phyloP scores from a whole-genome alignment of 2,797 vertebrate genomes.

The Anabacerthia variegaticeps region DNA sequence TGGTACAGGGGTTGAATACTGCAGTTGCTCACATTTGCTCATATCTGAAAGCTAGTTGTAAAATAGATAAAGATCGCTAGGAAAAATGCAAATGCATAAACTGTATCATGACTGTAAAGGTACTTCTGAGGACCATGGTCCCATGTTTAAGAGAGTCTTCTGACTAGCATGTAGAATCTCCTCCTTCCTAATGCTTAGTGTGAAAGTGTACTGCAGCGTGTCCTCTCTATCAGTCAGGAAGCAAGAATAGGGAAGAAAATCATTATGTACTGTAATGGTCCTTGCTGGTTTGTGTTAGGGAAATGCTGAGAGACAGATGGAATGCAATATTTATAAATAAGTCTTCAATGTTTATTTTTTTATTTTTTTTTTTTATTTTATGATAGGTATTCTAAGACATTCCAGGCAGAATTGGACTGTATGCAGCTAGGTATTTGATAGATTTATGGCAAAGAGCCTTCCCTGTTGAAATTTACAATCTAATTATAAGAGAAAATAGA shows the following conservation, averaged over 20 bases:
- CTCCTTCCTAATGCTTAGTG: neutral
- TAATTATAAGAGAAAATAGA: constrained; percentile 35
- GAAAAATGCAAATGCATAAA: neutral
- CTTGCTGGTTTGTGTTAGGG: neutral
- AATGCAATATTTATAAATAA: neutral
- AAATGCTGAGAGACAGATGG: neutral
- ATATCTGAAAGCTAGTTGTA: neutral
- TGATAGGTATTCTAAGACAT: neutral
- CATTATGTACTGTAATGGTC: neutral
- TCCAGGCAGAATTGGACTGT: neutral
- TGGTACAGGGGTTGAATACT: neutral
- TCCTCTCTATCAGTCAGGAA: neutral
- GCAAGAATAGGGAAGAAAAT: neutral
- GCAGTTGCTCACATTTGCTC: neutral
- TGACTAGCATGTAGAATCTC: neutral
- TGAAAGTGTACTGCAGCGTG: neutral
- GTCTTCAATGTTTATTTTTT: neutral
- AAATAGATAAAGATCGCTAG: neutral
- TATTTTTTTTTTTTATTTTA: neutral
- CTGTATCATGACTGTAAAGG: neutral
- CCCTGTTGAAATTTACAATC: constrained; percentile 18
- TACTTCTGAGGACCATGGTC: neutral
- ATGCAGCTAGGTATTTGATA: neutral
- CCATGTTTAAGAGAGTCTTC: neutral
- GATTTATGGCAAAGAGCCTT: neutral